Conservation (phyloP, 2,888 invertebrate species). For the Mayetiola destructor region DNA sequence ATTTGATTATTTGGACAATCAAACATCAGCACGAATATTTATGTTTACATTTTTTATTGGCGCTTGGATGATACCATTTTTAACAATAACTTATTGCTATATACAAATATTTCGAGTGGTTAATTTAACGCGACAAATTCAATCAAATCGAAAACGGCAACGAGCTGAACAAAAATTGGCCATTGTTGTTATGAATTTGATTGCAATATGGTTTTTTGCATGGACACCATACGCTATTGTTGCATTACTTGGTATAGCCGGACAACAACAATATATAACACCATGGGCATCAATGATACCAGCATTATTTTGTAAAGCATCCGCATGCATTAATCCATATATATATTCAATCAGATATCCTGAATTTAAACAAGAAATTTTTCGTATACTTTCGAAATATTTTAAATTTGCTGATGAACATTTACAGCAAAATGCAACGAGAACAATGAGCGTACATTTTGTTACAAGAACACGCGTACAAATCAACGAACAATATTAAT, state of each 20-base stretch:
- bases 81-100: slow-evolving; percentile 58
- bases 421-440: not conserved
- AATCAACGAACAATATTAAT: too few relatives aligned
- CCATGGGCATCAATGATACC: slow-evolving; percentile 62
- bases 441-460: slow-evolving; percentile 2
- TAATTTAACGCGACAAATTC: slow-evolving; percentile 36
- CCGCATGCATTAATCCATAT: slow-evolving; percentile 69
- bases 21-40: slow-evolving; percentile 45
- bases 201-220: slow-evolving; percentile 58
- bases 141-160: slow-evolving; percentile 46
- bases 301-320: slow-evolving; percentile 64
- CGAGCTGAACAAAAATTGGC: slow-evolving; percentile 60
- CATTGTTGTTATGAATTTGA: slow-evolving; percentile 50
- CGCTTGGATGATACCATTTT: slow-evolving; percentile 60
- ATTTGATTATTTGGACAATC: slow-evolving; percentile 67
- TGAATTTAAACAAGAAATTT: slow-evolving; percentile 47
- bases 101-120: slow-evolving; percentile 51
- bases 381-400: slow-evolving; percentile 24
- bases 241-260: slow-evolving; percentile 56
- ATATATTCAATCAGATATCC: slow-evolving; percentile 69
- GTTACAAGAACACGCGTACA: too few relatives aligned
- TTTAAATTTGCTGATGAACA: not conserved
- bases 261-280: slow-evolving; percentile 46
- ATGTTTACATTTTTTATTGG: slow-evolving; percentile 61
- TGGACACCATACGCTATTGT: slow-evolving; percentile 74